Evolutionary conservation across 2,797 vertebrate species (phyloP).

Genomic region (Lutjanus argentimaculatus): DNA sequence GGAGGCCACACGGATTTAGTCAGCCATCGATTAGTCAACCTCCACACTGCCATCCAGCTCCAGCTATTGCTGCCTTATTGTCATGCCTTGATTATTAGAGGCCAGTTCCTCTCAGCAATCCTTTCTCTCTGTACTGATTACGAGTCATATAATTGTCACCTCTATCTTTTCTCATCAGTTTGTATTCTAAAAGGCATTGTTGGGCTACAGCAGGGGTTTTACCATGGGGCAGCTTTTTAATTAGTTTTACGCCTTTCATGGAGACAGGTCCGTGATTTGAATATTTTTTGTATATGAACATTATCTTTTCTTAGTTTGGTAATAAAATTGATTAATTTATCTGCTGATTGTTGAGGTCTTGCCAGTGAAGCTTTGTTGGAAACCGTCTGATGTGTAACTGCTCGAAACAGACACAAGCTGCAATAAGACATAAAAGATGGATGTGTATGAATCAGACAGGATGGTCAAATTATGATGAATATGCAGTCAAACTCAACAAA

Average conservation of each 20-base stretch:
- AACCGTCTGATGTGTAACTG: background rate
- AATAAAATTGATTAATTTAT: background rate
- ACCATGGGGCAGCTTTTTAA: background rate
- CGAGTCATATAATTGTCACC: slow-evolving; percentile 1
- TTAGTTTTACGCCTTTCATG: background rate
- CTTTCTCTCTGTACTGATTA: background rate
- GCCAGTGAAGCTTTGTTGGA: background rate
- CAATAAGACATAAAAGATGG: background rate
- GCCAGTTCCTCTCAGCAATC: background rate
- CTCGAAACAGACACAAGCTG: background rate
- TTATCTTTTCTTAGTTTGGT: background rate
- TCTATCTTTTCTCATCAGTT: background rate
- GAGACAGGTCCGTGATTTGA: background rate
- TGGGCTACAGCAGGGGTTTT: background rate
- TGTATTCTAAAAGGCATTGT: background rate
- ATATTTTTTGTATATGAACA: background rate
- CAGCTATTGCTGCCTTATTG: slow-evolving; percentile 4
- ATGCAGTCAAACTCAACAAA: background rate
- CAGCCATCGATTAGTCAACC: slow-evolving; percentile 41
- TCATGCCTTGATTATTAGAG: slow-evolving; percentile 18
- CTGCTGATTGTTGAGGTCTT: background rate
- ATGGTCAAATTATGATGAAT: background rate
- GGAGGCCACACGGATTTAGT: slow-evolving; percentile 20
- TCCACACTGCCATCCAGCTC: background rate
- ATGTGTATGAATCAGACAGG: background rate